A percentile compares a stretch with the other conserved stretches of the same genome.
Evolutionary conservation across 2,797 vertebrate species (phyloP).

Genomic region (Falco columbarius): DNA sequence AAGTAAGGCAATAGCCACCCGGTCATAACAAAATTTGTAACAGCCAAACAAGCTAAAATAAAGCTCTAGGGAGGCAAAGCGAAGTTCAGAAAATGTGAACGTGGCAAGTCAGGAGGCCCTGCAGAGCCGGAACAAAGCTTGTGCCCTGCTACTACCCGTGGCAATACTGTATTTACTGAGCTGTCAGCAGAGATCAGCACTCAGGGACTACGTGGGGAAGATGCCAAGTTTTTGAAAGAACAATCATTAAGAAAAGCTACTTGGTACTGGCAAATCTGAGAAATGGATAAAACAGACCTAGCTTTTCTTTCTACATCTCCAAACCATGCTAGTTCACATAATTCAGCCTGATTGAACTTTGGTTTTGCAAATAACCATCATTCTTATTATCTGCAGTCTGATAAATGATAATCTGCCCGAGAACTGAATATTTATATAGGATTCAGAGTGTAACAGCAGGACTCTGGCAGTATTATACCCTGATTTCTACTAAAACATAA

Average conservation of each 20-base stretch:
- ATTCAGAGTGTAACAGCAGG: neutral
- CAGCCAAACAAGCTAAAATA: neutral
- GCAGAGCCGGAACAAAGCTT: neutral
- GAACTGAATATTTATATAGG: neutral
- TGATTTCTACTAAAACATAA: neutral
- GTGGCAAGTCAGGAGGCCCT: neutral
- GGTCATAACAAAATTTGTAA: neutral
- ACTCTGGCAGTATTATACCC: neutral
- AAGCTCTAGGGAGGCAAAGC: neutral
- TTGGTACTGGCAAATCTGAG: neutral
- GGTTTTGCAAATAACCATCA: neutral
- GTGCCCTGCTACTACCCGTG: rapidly evolving
- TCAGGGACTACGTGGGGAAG: rapidly evolving
- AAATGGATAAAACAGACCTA: neutral
- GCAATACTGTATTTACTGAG: neutral
- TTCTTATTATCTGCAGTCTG: neutral
- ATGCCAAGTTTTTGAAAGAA: neutral
- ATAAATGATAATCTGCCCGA: neutral
- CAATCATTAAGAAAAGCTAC: neutral
- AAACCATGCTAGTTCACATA: neutral
- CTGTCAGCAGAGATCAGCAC: rapidly evolving
- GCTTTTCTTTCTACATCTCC: neutral
- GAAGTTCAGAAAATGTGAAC: neutral
- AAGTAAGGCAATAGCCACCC: neutral
- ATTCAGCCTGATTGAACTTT: neutral